Evolutionary conservation across 2,113 vertebrate genomes (phyloP).

Genomic region (Perca schrenkii): DNA sequence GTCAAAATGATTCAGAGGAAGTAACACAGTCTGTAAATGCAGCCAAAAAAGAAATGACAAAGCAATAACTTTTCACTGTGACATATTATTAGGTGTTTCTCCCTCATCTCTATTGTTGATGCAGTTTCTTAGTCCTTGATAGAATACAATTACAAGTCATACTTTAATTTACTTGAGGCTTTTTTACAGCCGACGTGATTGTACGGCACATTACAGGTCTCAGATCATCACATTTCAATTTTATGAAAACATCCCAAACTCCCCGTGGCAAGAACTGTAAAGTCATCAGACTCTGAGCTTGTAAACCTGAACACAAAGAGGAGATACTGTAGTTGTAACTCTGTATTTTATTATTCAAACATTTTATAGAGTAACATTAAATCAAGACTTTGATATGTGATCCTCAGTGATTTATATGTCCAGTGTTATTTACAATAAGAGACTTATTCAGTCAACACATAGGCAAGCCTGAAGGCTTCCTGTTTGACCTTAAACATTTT

Average conservation of each 20-base stretch:
- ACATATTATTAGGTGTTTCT: constrained; percentile 12
- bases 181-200: constrained; percentile 30
- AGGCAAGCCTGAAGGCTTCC: neutral
- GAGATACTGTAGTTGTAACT: neutral
- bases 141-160: constrained; percentile 23
- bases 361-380: too few species aligned
- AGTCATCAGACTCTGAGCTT: neutral
- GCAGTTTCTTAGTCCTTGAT: constrained; percentile 5
- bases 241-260: constrained; percentile 21
- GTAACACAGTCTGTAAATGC: neutral
- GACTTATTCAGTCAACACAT: neutral
- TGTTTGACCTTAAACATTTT: neutral
- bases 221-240: constrained; percentile 32
- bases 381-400: neutral
- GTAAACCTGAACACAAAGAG: neutral
- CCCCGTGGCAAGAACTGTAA: neutral
- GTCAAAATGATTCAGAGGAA: neutral
- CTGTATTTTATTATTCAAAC: neutral
- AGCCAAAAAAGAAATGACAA: constrained; percentile 2
- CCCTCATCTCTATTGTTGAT: constrained; percentile 15
- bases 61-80: neutral
- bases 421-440: too few species aligned
- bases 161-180: constrained; percentile 5
- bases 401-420: neutral
- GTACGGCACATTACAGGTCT: neutral